Conservation (phyloP, 2,888 invertebrate genomes). For the Spodoptera littoralis region DNA sequence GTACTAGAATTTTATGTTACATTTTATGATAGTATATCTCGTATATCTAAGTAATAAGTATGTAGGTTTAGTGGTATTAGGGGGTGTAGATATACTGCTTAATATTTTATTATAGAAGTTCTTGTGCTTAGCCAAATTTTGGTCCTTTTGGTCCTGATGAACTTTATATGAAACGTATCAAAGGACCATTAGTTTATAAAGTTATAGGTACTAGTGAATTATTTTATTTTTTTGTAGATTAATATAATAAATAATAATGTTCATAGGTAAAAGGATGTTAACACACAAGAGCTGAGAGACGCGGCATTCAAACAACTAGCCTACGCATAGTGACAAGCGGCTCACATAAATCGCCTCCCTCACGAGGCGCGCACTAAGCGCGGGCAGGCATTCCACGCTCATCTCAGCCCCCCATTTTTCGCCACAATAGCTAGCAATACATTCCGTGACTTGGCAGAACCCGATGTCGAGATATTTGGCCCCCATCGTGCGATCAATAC, state of each 20-base stretch:
- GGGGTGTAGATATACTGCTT: no score
- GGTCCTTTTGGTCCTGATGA: no score
- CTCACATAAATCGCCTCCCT: conserved; percentile 52
- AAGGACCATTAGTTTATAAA: no score
- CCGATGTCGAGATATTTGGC: conserved; percentile 82
- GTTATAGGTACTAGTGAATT: no score
- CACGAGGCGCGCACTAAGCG: conserved; percentile 64
- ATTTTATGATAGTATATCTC: conserved; percentile 13
- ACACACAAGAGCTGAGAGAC: conserved; percentile 17
- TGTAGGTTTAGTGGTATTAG: no score
- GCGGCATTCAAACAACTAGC: conserved; percentile 27
- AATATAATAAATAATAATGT: neutral
- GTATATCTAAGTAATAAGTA: neutral
- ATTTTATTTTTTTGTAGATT: no score
- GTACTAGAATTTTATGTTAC: conserved; percentile 33
- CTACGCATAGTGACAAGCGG: conserved; percentile 35
- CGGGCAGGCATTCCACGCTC: conserved; percentile 72
- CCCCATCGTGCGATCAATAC: conserved; percentile 85
- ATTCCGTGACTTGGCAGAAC: conserved; percentile 88
- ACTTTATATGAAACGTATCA: no score
- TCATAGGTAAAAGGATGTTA: conserved; percentile 9
- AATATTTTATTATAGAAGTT: no score
- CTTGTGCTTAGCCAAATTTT: no score
- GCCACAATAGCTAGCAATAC: conserved; percentile 88
- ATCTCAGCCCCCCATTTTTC: conserved; percentile 85